Evolutionary conservation across 2,888 invertebrate species (phyloP).

Genomic region (Ophion costatus): DNA sequence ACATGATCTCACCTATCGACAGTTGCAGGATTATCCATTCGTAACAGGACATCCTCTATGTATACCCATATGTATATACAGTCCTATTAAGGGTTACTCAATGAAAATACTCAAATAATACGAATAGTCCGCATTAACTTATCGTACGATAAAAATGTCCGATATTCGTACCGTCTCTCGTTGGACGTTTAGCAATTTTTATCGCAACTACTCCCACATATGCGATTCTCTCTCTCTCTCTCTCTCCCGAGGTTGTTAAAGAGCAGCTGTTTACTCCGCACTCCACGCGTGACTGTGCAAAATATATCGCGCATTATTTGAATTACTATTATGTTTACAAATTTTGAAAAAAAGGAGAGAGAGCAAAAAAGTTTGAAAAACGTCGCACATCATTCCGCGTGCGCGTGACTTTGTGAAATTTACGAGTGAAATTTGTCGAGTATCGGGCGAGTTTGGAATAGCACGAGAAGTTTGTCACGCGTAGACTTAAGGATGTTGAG

Average conservation of each 20-base stretch:
- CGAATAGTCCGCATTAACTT: not conserved
- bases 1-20: too few relatives aligned
- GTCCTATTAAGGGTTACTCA: not conserved
- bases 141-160: not conserved
- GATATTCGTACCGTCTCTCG: not conserved
- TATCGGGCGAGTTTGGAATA: conserved; percentile 32
- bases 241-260: not conserved
- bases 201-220: conserved; percentile 20
- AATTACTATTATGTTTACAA: not conserved
- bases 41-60: too few relatives aligned
- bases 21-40: too few relatives aligned
- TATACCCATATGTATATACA: too few relatives aligned
- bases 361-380: not conserved
- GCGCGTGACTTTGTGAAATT: conserved; percentile 38
- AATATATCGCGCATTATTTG: not conserved
- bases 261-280: conserved; percentile 6
- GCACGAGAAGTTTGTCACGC: conserved; percentile 27
- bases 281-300: not conserved
- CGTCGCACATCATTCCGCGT: conserved; percentile 2
- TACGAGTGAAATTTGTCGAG: conserved; percentile 6
- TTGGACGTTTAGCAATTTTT: not conserved
- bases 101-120: conserved; percentile 17
- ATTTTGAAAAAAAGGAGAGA: conserved; percentile 12
- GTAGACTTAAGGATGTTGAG: too few relatives aligned
- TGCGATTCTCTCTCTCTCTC: not conserved